A percentile compares a stretch with the other conserved stretches of the same genome.
These are phyloP conservation scores for Lacerta bilineata DNA, from an alignment of 2,797 vertebrate species.

Conservation along the genomic window DNA sequence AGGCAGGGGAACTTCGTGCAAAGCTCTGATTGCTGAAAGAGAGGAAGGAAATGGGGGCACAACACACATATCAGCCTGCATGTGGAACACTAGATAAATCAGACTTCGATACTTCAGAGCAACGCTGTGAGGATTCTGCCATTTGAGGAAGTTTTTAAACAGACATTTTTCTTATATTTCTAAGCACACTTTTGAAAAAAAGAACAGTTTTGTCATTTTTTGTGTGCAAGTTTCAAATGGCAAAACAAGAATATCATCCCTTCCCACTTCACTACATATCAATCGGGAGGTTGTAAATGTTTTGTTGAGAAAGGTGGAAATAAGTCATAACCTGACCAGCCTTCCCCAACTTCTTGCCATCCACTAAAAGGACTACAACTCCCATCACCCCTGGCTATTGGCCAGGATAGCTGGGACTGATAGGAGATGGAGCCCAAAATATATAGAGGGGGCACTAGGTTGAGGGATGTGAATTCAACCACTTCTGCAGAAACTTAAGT, in stretches of 20 bases:
- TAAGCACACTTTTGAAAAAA: not conserved
- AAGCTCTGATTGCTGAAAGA: not conserved
- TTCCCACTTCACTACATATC: not conserved
- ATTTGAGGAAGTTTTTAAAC: not conserved
- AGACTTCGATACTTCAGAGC: slow-evolving; percentile 1
- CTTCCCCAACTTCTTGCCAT: not conserved
- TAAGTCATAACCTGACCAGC: not conserved
- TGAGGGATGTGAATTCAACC: no score
- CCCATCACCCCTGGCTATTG: not conserved
- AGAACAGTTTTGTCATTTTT: not conserved
- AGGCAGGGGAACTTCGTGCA: not conserved
- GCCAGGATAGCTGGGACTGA: no score
- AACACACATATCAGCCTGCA: not conserved
- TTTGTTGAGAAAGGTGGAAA: not conserved
- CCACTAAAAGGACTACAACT: not conserved
- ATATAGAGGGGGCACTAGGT: no score
- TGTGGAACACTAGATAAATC: not conserved
- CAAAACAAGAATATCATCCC: not conserved
- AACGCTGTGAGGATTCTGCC: not conserved
- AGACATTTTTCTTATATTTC: no score
- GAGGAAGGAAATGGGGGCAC: slow-evolving; percentile 16
- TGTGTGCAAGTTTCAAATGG: not conserved
- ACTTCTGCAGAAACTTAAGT: no score
- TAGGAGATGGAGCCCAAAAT: no score
- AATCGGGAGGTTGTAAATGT: not conserved